Conservation (phyloP, 2,797 vertebrate species). For the Tachyglossus aculeatus region DNA sequence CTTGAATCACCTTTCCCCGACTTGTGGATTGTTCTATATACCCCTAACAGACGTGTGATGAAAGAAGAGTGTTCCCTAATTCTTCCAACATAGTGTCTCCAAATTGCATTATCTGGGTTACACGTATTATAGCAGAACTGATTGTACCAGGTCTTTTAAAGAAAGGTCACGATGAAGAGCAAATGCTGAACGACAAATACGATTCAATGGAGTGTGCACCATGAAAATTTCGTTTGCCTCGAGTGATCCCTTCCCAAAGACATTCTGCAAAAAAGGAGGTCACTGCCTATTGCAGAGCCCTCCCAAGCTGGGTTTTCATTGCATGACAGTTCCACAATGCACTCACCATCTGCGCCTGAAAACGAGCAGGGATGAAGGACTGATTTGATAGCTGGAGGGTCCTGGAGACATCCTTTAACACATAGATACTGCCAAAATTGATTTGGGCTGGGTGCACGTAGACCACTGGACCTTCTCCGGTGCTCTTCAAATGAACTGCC, state of each 20-base stretch:
- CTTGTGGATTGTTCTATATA: no score
- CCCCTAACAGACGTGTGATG: no score
- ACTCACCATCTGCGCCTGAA: slow-evolving; percentile 79
- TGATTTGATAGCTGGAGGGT: slow-evolving; percentile 79
- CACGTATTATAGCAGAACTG: no score
- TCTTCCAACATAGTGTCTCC: no score
- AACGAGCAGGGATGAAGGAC: slow-evolving; percentile 76
- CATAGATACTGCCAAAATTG: slow-evolving; percentile 82
- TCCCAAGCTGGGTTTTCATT: not conserved
- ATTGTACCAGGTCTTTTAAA: no score
- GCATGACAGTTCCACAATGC: not conserved
- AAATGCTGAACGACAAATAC: not conserved
- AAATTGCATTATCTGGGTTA: no score
- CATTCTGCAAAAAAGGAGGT: not conserved
- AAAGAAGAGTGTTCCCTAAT: no score
- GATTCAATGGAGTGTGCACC: not conserved
- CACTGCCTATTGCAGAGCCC: not conserved
- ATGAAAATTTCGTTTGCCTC: not conserved
- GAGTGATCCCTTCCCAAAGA: not conserved
- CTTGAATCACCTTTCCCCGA: no score
- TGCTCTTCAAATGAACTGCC: slow-evolving; percentile 73
- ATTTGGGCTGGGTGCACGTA: slow-evolving; percentile 68
- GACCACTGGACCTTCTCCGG: slow-evolving; percentile 82
- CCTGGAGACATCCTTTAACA: slow-evolving; percentile 74
- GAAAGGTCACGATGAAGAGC: not conserved